Evolutionary conservation across 2,888 invertebrate genomes (phyloP), one percentile per base, ranked within the genome.

Genomic region (Galeopsomyia nigrocyanea): DNA sequence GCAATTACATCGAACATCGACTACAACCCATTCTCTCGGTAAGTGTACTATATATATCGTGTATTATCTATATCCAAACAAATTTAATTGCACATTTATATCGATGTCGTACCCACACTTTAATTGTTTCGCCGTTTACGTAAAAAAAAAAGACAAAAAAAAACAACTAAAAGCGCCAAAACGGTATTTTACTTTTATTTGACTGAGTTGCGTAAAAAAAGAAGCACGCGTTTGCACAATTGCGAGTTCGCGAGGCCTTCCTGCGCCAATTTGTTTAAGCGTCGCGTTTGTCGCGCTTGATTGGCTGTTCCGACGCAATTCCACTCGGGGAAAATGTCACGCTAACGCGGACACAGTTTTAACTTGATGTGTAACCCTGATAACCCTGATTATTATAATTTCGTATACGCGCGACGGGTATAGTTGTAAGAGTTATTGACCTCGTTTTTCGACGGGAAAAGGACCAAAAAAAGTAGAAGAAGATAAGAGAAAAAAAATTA

Each of bases 1-100:
- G 80, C 78, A 82, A 81, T 80, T 85, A 84, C 78, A 79, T 83
- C 69, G 85, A 86, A 75, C 83, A 83, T 78, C 84, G 82, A 60
- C 66, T 73, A 16, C 84, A 84, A 78, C 83, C 84, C 63, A 79
- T 84, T 68, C 77, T 83, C 78, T 81, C 83, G 81, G 85, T 84
- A 77, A 81, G 84, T 82, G n/a, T n/a, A 55, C 1, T 55, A 26
- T 26, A 19, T 19, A 55, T 13, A 16, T 19, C n/a, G n/a, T n/a
- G n/a, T n/a, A n/a, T n/a, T n/a, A n/a, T n/a, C 21, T 19, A 16
- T 19, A 19, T 19, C 10, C 3, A 19, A 55, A 55, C 2, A 55
- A 55, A 55, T 9, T 19, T 39, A 5, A 39, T 7, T 1, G 39
- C 13, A 39, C 39, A 26, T 3, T 39, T 31, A 5, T 31, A 5